phyloP scores from a whole-genome alignment of 2,113 vertebrate genomes.

The Columbina picui region DNA sequence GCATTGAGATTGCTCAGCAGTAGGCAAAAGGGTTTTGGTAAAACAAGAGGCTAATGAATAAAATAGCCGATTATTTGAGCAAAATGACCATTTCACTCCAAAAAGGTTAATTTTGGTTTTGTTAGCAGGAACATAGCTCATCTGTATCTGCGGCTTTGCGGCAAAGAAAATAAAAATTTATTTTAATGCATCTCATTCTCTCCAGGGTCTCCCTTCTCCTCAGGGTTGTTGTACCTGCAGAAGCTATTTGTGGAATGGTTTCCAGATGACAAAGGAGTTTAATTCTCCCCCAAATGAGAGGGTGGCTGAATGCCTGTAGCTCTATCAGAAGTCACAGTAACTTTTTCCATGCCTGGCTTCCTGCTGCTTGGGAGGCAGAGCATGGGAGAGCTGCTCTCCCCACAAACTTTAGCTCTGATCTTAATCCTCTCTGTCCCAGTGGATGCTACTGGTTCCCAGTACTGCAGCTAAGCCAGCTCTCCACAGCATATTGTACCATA shows the following conservation, averaged over 20 bases:
- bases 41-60: neutral
- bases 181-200: neutral
- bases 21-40: neutral
- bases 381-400: neutral
- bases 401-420: neutral
- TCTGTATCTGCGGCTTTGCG: fast-evolving
- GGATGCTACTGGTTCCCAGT: neutral
- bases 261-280: constrained; percentile 34
- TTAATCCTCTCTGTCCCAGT: neutral
- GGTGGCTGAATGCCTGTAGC: neutral
- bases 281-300: neutral
- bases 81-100: neutral
- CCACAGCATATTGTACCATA: fast-evolving
- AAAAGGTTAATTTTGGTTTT: neutral
- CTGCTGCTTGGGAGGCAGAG: neutral
- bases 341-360: neutral
- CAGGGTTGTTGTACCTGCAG: constrained; percentile 20
- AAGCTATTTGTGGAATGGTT: constrained; percentile 46
- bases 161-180: neutral
- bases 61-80: neutral
- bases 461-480: neutral
- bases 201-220: neutral
- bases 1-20: neutral
- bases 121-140: neutral
- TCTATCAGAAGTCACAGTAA: neutral